A percentile compares a stretch with the other conserved stretches of the same genome.
phyloP scores from a whole-genome alignment of 2,888 invertebrate genomes.

The Euplexia lucipara region DNA sequence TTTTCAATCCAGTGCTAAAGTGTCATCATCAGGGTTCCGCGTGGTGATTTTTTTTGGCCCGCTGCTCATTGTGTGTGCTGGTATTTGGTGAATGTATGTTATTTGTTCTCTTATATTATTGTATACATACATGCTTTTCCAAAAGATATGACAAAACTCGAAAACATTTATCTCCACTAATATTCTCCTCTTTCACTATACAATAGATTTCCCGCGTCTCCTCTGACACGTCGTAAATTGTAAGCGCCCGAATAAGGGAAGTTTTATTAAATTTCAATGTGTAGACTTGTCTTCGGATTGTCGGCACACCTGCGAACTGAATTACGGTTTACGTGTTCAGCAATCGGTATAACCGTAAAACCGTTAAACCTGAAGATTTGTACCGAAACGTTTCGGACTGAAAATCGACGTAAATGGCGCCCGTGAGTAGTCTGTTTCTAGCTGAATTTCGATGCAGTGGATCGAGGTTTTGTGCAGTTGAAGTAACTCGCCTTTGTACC shows the following conservation, averaged over 20 bases:
- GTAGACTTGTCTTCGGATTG: conserved; percentile 80
- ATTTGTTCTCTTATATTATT: neutral
- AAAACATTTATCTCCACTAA: conserved; percentile 51
- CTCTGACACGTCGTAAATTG: conserved; percentile 67
- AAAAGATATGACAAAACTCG: conserved; percentile 29
- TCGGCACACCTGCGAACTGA: conserved; percentile 84
- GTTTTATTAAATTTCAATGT: conserved; percentile 86
- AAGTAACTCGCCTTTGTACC: neutral
- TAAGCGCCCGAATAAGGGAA: conserved; percentile 66
- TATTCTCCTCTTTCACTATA: conserved; percentile 54
- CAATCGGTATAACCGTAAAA: conserved; percentile 67
- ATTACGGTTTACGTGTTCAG: conserved; percentile 81
- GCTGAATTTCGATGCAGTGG: neutral
- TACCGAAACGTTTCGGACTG: conserved; percentile 23
- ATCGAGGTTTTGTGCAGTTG: neutral
- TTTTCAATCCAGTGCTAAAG: no score
- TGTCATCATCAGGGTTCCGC: no score
- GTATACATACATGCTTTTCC: neutral
- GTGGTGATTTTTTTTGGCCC: no score
- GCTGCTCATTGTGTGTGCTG: no score
- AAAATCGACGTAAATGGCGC: conserved; percentile 14
- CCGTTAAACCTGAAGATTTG: conserved; percentile 70
- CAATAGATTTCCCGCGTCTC: conserved; percentile 58
- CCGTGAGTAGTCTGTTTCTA: conserved; percentile 14
- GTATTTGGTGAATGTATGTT: no score